Evolutionary conservation across 2,888 invertebrate genomes (phyloP), one percentile per base, ranked within the genome.

Genomic region (Eilema depressum): DNA sequence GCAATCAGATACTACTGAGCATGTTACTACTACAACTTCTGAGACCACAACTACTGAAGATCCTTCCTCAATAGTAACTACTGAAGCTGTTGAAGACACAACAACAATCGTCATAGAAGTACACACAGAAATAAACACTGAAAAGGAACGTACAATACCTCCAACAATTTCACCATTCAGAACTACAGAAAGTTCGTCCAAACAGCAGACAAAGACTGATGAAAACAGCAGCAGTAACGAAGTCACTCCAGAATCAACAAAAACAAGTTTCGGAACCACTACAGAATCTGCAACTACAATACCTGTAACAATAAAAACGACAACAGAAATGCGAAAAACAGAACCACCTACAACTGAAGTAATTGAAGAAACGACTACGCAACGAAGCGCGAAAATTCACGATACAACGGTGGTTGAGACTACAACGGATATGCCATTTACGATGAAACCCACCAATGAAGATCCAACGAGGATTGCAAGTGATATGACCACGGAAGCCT

Each of bases 181-280:
- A 59, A 83, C 80, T 17, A 86, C 85, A 61, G 85, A 85, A 79
- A 79, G 72, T 26, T 57, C 75, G 23, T 65, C 78, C 41, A 81
- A 66, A 66, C 75, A 79, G 41, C 65, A 81, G 41, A 69, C 74
- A 3, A 70, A 74, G 20, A 68, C 74, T 17, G 80, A 92, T 80
- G 91, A 92, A 74, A 94, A 91, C 70, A 94, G 91, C 69, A 88
- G 88, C 14, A 93, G 92, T 66, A 93, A 93, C 69, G 94, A 94
- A 79, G 90, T 92, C 56, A 83, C 83, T n/a, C 74, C 81, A 64
- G 72, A 75, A 71, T 77, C 79, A 5, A 28, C 75, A 7, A 81
- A 75, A 66, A 76, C 83, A 30, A 84, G 83, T 63, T 67, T 70
- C 60, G 63, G 79, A 75, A 65, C 41, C 26, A 30, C 63, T 11